Percentiles rank a stretch among this genome's conserved stretches.
These are phyloP conservation scores for Charadrius vociferus DNA, from an alignment of 2,113 vertebrate species.

Conservation along the genomic window DNA sequence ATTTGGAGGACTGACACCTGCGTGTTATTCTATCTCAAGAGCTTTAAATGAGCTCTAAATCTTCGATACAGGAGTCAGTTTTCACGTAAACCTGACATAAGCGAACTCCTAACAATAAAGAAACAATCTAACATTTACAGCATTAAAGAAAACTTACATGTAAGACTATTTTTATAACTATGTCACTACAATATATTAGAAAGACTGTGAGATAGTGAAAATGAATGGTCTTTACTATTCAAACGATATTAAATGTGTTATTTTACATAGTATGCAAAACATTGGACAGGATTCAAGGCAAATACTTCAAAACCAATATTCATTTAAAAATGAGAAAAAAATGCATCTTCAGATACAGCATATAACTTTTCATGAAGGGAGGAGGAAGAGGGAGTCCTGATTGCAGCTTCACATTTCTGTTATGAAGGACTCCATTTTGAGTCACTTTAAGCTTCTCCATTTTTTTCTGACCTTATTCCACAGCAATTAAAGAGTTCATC, in stretches of 20 bases:
- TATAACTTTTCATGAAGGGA: neutral
- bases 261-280: neutral
- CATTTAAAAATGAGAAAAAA: neutral
- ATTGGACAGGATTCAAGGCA: neutral
- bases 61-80: constrained; percentile 34
- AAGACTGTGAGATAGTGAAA: neutral
- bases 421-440: neutral
- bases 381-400: neutral
- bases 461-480: neutral
- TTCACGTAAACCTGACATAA: constrained; percentile 30
- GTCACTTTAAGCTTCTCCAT: neutral
- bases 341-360: neutral
- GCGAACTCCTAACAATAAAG: constrained; percentile 22
- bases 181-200: neutral
- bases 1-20: constrained; percentile 68
- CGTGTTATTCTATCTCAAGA: constrained; percentile 59
- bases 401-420: neutral
- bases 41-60: constrained; percentile 67
- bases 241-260: neutral
- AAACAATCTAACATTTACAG: neutral
- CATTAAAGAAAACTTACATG: neutral
- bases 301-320: neutral
- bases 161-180: neutral
- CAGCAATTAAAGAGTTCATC: neutral
- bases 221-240: neutral